phyloP scores from a whole-genome alignment of 2,888 invertebrate species.

The Xiphydria camelus region DNA sequence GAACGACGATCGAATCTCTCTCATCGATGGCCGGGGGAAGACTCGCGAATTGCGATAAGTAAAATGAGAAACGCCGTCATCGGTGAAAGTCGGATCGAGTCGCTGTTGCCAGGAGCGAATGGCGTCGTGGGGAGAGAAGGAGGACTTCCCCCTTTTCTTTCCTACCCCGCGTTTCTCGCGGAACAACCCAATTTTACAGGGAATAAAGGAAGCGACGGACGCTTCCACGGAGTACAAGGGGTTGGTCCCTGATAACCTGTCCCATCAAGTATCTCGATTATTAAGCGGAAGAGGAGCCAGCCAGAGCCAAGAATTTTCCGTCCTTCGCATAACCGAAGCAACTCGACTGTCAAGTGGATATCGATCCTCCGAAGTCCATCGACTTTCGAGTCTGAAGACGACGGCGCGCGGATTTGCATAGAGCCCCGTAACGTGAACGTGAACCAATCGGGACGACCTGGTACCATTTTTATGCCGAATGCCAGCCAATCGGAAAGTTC shows the following conservation, averaged over 20 bases:
- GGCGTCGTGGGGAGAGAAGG: not conserved
- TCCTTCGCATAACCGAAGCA: conserved; percentile 3
- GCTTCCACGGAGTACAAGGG: too few relatives aligned
- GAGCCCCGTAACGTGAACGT: too few relatives aligned
- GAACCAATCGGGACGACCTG: too few relatives aligned
- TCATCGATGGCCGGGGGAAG: not conserved
- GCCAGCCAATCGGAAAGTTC: too few relatives aligned
- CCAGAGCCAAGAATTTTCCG: not conserved
- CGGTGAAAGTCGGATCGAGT: not conserved
- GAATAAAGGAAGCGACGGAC: not conserved
- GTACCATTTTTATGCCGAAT: too few relatives aligned
- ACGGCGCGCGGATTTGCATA: too few relatives aligned
- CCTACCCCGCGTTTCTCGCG: not conserved
- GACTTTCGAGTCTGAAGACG: too few relatives aligned
- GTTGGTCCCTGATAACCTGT: conserved; percentile 2
- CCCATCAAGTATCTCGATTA: conserved; percentile 4
- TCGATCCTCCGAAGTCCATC: too few relatives aligned
- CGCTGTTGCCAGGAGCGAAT: too few relatives aligned
- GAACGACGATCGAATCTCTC: too few relatives aligned
- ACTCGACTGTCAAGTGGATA: too few relatives aligned
- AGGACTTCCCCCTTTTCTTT: not conserved
- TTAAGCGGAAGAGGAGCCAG: conserved; percentile 6
- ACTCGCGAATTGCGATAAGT: not conserved
- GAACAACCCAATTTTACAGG: conserved; percentile 5
- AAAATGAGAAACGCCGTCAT: not conserved